A percentile compares a stretch with the other conserved stretches of the same genome.
These are phyloP conservation scores for Drosophila setosimentum DNA, from an alignment of 2,888 invertebrate species.

Conservation along the genomic window DNA sequence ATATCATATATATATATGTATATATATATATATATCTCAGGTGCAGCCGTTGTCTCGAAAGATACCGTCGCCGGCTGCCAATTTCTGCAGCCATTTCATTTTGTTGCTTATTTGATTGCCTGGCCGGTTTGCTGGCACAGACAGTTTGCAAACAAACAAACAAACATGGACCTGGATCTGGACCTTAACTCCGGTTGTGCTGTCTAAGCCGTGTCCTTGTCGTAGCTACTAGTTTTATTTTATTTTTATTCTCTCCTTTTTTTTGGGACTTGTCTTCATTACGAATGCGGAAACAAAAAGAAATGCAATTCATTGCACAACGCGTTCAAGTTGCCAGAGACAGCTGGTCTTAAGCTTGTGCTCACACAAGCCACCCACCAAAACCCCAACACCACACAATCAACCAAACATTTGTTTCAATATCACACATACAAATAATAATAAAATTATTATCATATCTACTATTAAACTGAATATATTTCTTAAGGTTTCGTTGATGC, in stretches of 20 bases:
- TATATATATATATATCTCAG: constrained; percentile 13
- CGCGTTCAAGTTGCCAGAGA: constrained; percentile 23
- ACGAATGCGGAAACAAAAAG: constrained; percentile 51
- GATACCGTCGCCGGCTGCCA: constrained; percentile 50
- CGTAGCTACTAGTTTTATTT: constrained; percentile 20
- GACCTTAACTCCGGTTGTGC: neutral
- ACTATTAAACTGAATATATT: neutral
- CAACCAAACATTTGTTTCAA: constrained; percentile 2
- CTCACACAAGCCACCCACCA: constrained; percentile 15
- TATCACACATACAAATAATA: neutral
- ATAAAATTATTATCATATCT: neutral
- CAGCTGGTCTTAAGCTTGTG: neutral
- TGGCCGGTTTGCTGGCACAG: constrained; percentile 55
- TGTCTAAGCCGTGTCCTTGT: constrained; percentile 55
- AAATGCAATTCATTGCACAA: constrained; percentile 70
- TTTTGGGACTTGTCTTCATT: constrained; percentile 61
- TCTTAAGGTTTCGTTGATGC: too few relatives aligned
- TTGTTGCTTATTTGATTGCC: constrained; percentile 78
- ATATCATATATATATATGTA: neutral
- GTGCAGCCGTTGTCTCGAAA: constrained; percentile 38
- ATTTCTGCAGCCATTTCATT: constrained; percentile 76
- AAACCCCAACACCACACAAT: neutral
- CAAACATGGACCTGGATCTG: constrained; percentile 22
- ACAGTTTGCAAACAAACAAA: constrained; percentile 56
- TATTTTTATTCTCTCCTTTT: neutral